Percentiles rank a stretch among this genome's conserved stretches.
phyloP scores from a whole-genome alignment of 2,888 invertebrate genomes.

The Thera britannica region DNA sequence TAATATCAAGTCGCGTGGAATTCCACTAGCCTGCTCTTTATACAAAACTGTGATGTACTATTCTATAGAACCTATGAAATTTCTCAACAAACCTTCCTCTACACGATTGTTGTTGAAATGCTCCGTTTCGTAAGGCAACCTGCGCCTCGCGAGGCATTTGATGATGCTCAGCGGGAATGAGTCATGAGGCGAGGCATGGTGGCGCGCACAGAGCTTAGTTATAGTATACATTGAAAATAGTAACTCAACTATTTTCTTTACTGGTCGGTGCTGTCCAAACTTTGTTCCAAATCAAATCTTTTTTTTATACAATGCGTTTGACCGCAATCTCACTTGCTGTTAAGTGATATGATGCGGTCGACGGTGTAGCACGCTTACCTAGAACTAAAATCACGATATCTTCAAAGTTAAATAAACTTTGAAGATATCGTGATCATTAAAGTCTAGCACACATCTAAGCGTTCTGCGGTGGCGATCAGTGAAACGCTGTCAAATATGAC shows the following conservation, averaged over 20 bases:
- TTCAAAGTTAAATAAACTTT: too few species aligned
- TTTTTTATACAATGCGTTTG: too few species aligned
- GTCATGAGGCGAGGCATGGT: conserved; percentile 37
- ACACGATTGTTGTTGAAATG: conserved; percentile 59
- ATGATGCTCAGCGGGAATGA: conserved; percentile 44
- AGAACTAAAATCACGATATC: too few species aligned
- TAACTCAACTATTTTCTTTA: conserved; percentile 1
- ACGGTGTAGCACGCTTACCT: too few species aligned
- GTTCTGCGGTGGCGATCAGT: too few species aligned
- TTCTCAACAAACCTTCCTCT: conserved; percentile 63
- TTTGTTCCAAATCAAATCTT: too few species aligned
- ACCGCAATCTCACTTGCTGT: too few species aligned
- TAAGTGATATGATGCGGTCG: too few species aligned
- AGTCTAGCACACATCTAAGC: too few species aligned
- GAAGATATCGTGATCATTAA: too few species aligned
- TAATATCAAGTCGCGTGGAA: too few species aligned
- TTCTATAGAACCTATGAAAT: conserved; percentile 43
- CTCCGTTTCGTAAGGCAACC: conserved; percentile 61
- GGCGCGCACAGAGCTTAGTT: conserved; percentile 45
- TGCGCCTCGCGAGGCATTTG: conserved; percentile 59
- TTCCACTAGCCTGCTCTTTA: not conserved
- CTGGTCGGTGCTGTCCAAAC: not conserved
- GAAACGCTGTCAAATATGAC: too few species aligned
- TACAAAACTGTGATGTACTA: conserved; percentile 15
- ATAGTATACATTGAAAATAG: conserved; percentile 3